Conservation (phyloP, 2,797 vertebrate genomes). For the Sebastes iracundus region DNA sequence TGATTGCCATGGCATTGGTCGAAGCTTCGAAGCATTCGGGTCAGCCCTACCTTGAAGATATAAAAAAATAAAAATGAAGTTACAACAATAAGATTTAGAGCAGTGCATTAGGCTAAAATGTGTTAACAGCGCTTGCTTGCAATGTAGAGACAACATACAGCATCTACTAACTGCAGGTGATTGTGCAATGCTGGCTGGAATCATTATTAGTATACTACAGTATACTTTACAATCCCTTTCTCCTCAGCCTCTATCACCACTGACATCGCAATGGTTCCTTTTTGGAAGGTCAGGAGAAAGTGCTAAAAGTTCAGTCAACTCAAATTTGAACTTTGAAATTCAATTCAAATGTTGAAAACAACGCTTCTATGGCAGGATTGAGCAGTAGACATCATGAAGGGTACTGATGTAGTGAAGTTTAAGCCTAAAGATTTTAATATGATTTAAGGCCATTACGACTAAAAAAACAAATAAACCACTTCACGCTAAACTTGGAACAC, state of each 20-base stretch:
- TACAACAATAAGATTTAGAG: not conserved
- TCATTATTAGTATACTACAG: not conserved
- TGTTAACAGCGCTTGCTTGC: not conserved
- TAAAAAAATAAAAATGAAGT: not conserved
- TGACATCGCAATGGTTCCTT: not conserved
- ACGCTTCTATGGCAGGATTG: not conserved
- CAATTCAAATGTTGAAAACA: not conserved
- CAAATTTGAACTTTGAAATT: not conserved
- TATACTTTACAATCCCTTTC: not conserved
- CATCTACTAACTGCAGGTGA: not conserved
- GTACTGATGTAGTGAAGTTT: not conserved
- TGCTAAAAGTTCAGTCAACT: not conserved
- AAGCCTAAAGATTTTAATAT: not conserved
- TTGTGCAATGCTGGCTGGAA: not conserved
- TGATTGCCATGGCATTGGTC: no score
- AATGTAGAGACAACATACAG: not conserved
- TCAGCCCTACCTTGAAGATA: not conserved
- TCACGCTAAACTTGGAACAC: not conserved
- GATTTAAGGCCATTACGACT: no score
- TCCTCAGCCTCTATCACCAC: no score
- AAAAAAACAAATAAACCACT: no score
- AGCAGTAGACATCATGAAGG: not conserved
- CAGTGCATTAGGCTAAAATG: not conserved
- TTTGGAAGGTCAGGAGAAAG: not conserved
- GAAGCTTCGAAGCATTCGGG: no score